Evolutionary conservation across 2,113 vertebrate genomes (phyloP), one percentile per base, ranked within the genome.

Genomic region (Origma solitaria): DNA sequence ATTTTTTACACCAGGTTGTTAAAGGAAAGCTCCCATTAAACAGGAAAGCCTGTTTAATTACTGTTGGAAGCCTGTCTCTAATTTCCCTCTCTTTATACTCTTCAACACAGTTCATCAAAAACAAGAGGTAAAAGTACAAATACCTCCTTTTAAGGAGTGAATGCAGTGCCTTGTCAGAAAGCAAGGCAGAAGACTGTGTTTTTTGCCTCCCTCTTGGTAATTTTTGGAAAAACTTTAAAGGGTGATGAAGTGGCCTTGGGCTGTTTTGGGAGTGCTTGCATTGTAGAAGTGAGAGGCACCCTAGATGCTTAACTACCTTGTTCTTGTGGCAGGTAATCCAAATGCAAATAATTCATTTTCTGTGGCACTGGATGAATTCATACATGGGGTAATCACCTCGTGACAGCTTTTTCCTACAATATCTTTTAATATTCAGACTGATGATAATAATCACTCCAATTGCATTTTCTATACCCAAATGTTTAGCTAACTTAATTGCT

Each of bases 401-500:
- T 2, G 3, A 69, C 53, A 76, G 45, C 17, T 69, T 92, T 73
- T 75, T 44, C 24, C 25, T 76, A 8, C 31, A 15, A 8, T 68
- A 47, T n/a, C 15, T 60, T 87, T 83, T 37, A 79, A 54, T 85
- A 68, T 47, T 80, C 33, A 76, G 28, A 25, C 15, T 53, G 66
- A 88, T 35, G 27, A 33, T 28, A 82, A 75, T 47, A 87, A 85
- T 69, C 44, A 68, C 22, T 75, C 33, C 66, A 68, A 40, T 17
- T 42, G 53, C 24, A 56, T 76, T 88, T 86, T 68, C 76, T 33
- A 44, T 64, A 60, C 28, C 50, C 28, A 35, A 37, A 42, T 35
- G 40, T 85, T 85, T 64, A 76, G 38, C 44, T 86, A 79, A 90
- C 23, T 82, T 90, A 90, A 90, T 62, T 79, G 51, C 18, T 66